phyloP scores from a whole-genome alignment of 1,140 invertebrate genomes.

The Hyphantria cunea region DNA sequence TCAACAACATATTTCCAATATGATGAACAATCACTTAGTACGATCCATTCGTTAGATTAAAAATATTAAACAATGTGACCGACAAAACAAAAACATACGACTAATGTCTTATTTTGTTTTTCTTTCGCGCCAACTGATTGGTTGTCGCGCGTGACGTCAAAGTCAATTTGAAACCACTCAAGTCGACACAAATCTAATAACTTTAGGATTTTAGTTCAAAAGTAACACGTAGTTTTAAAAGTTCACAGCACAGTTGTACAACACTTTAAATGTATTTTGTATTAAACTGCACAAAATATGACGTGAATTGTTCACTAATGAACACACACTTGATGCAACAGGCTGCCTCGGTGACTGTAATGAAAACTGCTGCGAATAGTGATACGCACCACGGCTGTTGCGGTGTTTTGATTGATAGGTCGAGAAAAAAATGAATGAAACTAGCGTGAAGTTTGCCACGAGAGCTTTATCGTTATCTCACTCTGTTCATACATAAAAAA shows the following conservation, averaged over 20 bases:
- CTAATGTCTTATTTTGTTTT: constrained; percentile 47
- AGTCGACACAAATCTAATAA: constrained; percentile 65
- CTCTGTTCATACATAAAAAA: background rate
- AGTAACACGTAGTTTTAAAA: constrained; percentile 36
- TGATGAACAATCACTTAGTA: constrained; percentile 53
- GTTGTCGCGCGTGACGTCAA: constrained; percentile 70
- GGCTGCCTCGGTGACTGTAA: constrained; percentile 33
- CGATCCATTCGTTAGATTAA: constrained; percentile 47
- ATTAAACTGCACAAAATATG: constrained; percentile 24
- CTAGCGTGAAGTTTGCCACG: constrained; percentile 35
- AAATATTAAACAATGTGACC: constrained; percentile 41
- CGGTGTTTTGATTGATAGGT: constrained; percentile 45
- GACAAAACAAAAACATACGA: constrained; percentile 57
- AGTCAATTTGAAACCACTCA: constrained; percentile 72
- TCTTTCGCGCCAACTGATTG: constrained; percentile 69
- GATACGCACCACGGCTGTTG: constrained; percentile 22
- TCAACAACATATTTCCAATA: constrained; percentile 71
- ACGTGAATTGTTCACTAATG: constrained; percentile 19
- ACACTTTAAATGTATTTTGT: constrained; percentile 26
- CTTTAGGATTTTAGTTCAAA: constrained; percentile 49
- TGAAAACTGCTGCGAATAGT: constrained; percentile 40
- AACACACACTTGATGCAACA: constrained; percentile 37
- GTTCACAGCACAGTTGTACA: constrained; percentile 51
- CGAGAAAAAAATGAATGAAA: constrained; percentile 48
- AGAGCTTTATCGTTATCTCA: constrained; percentile 20